Percentiles rank a stretch among this genome's conserved stretches.
Conservation (phyloP, 2,113 vertebrate genomes). For the Hucho hucho region DNA sequence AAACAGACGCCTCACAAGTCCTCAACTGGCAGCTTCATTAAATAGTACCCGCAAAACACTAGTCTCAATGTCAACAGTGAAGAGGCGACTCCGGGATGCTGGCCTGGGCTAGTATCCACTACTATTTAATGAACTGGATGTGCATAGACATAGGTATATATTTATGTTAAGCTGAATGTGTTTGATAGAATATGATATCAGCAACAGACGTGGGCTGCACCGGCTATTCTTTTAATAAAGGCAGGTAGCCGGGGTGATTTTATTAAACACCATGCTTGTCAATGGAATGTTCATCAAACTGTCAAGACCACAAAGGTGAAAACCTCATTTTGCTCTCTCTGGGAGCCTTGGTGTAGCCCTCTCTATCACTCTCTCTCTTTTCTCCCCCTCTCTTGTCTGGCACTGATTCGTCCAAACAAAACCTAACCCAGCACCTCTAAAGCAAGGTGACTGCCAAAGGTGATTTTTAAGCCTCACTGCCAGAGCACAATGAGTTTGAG, state of each 20-base stretch:
- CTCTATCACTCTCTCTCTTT: constrained; percentile 11
- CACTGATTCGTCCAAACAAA: constrained; percentile 51
- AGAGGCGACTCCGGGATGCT: too few relatives aligned
- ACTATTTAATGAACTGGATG: too few relatives aligned
- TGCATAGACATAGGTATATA: too few relatives aligned
- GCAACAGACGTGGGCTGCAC: too few relatives aligned
- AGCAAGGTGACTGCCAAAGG: constrained; percentile 59
- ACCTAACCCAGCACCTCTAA: constrained; percentile 35
- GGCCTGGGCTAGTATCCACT: too few relatives aligned
- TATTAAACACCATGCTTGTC: constrained; percentile 28
- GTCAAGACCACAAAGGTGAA: constrained; percentile 25
- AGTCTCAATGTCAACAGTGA: too few relatives aligned
- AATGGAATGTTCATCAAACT: constrained; percentile 52
- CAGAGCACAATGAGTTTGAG: constrained; percentile 51
- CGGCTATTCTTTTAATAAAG: constrained; percentile 16
- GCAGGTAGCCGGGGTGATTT: constrained; percentile 18
- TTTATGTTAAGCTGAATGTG: too few relatives aligned
- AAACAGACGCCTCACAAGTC: too few relatives aligned
- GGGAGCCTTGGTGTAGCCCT: constrained; percentile 32
- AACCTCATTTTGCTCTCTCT: constrained; percentile 51
- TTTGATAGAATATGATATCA: too few relatives aligned
- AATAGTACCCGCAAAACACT: too few relatives aligned
- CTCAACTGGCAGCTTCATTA: too few relatives aligned
- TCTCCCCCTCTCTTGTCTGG: constrained; percentile 36
- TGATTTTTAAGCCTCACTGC: constrained; percentile 52